Evolutionary conservation across 2,113 vertebrate species (phyloP).

Genomic region (Amblyornis subalaris): DNA sequence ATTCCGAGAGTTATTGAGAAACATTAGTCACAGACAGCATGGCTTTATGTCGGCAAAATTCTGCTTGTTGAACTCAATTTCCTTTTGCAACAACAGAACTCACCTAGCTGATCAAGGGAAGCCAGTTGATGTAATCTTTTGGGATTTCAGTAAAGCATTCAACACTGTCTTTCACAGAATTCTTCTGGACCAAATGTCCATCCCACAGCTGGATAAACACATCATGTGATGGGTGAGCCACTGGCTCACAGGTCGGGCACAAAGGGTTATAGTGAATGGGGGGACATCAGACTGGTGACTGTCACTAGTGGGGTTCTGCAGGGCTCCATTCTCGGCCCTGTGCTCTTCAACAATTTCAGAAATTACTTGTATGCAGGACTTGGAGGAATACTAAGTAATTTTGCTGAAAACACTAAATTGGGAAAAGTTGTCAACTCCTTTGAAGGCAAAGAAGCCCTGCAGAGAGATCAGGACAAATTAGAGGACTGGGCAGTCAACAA

Average conservation of each 20-base stretch:
- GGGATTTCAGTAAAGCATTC: neutral
- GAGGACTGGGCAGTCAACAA: neutral
- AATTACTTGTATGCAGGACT: neutral
- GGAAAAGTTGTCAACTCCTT: neutral
- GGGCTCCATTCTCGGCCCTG: no score
- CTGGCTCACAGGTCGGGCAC: fast-evolving
- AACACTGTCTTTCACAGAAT: neutral
- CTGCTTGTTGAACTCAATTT: neutral
- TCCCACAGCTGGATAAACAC: neutral
- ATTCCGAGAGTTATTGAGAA: neutral
- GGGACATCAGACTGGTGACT: neutral
- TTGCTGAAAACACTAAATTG: neutral
- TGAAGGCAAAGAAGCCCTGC: neutral
- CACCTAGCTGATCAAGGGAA: neutral
- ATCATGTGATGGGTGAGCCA: neutral
- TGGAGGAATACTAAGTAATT: neutral
- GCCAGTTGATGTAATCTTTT: neutral
- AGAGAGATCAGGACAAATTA: neutral
- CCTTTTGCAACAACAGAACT: neutral
- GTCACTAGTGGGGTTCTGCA: neutral
- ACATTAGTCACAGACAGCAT: neutral
- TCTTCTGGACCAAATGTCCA: neutral
- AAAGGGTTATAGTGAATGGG: neutral
- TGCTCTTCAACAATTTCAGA: neutral
- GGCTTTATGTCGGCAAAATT: neutral